Base-by-base conservation (phyloP, 2,888 invertebrate genomes). In the Ectemnius cavifrons region DNA sequence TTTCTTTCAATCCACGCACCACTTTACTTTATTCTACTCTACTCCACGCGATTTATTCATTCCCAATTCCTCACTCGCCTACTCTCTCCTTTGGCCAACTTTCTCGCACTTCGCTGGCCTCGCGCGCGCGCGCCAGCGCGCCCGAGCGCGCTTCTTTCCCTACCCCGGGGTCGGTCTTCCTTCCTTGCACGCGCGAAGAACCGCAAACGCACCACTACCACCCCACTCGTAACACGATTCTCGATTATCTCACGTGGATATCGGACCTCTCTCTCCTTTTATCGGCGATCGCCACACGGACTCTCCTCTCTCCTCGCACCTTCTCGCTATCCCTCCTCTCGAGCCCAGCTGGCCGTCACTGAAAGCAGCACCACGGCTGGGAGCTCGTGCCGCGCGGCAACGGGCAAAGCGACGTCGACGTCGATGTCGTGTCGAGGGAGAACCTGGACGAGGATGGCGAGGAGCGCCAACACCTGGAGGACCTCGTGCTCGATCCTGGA, bases 271-370 rank as follows among this genome's bases (percentile, higher is more conserved):
- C 16, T 18, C 59, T 56, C 18, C 27, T 8, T 20, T 46, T 46
- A 45, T 52, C 37, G 37, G 8, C 8, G 11, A 14, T 11, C 11
- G 11, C 20, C 5, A 23, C 23, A 23, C 14, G 20, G n/a, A 4
- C 37, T n/a, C 52, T 16, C 14, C 45, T 23, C 27, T 23, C 47
- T 16, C 46, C 16, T 28, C 23, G 52, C 52, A 52, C 52, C 37
- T 37, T 37, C 37, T 37, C 16, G 52, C 52, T 52, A 16, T 52
- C 52, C n/a, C n/a, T 52, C 14, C n/a, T 52, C 16, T 52, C n/a
- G 52, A 14, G 14, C 37, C 37, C 37, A 37, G 37, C 37, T 37
- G 37, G 37, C 60, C 56, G 76, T 77, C 77, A 77, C 76, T 75
- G 63, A 37, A 6, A 60, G 58, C 67, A 37, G 46, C 20, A 63